Percentiles rank a stretch among this genome's conserved stretches.
Evolutionary conservation across 2,113 vertebrate species (phyloP).

Genomic region (Anguilla rostrata): DNA sequence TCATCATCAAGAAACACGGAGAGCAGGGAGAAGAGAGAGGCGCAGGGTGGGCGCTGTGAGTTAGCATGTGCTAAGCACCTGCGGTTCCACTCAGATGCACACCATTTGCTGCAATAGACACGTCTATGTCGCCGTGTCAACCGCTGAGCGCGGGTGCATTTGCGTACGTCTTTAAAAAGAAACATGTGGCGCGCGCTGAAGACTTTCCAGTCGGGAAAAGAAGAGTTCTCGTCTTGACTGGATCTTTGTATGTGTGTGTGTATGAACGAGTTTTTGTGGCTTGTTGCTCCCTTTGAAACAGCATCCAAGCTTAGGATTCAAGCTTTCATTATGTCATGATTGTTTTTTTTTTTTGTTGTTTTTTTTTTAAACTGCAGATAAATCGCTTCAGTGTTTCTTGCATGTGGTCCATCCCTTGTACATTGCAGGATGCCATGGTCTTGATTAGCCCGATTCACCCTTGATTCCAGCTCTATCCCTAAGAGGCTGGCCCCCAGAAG

Average conservation of each 20-base stretch:
- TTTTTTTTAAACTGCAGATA: not conserved
- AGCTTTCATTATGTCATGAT: not conserved
- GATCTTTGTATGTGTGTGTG: not conserved
- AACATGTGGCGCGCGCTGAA: not conserved
- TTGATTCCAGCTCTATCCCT: not conserved
- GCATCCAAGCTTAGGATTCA: not conserved
- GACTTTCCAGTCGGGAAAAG: not conserved
- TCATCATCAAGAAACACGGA: not conserved
- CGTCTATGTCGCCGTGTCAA: slow-evolving; percentile 33
- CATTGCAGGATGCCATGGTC: not conserved
- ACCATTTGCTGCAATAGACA: slow-evolving; percentile 30
- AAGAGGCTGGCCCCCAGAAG: not conserved
- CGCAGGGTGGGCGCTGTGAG: slow-evolving; percentile 20
- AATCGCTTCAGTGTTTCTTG: not conserved
- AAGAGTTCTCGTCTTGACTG: not conserved
- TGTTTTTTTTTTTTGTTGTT: not conserved
- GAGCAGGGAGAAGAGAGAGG: not conserved
- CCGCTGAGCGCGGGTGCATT: slow-evolving; percentile 48
- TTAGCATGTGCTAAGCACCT: slow-evolving; percentile 58
- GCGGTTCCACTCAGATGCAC: slow-evolving; percentile 61
- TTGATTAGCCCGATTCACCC: not conserved
- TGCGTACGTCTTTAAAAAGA: slow-evolving; percentile 63
- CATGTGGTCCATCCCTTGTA: not conserved
- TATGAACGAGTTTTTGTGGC: not conserved
- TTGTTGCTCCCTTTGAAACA: not conserved